Conservation (phyloP, 2,888 invertebrate species). For the Macrosiphum euphorbiae region DNA sequence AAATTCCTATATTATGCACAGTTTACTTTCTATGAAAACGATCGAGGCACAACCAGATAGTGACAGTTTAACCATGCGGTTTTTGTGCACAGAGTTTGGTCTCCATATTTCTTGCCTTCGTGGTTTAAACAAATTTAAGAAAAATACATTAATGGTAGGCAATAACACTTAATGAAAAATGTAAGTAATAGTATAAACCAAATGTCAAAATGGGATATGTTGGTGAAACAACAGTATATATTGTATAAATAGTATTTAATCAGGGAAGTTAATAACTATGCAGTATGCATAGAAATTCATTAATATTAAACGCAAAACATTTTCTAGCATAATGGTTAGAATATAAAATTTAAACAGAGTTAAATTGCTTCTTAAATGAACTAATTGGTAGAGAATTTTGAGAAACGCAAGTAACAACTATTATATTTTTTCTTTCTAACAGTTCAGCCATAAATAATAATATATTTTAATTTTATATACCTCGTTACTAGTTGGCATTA, state of each 20-base stretch:
- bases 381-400: neutral
- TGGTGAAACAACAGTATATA: neutral
- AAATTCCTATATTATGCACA: neutral
- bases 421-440: neutral
- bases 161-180: too few species aligned
- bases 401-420: neutral
- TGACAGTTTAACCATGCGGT: too few species aligned
- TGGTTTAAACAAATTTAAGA: too few species aligned
- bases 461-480: constrained; percentile 70
- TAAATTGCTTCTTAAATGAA: neutral
- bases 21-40: too few species aligned
- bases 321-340: neutral
- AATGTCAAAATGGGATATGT: neutral
- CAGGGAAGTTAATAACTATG: neutral
- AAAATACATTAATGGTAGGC: too few species aligned
- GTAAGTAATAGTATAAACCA: too few species aligned
- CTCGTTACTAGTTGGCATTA: constrained; percentile 76
- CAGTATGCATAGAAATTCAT: neutral
- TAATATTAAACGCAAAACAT: neutral
- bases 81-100: too few species aligned
- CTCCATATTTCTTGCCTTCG: too few species aligned
- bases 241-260: neutral
- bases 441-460: neutral
- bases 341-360: neutral
- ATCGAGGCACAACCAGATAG: too few species aligned